Evolutionary conservation across 2,888 invertebrate species (phyloP).

Genomic region (Eupelmus urozonus): DNA sequence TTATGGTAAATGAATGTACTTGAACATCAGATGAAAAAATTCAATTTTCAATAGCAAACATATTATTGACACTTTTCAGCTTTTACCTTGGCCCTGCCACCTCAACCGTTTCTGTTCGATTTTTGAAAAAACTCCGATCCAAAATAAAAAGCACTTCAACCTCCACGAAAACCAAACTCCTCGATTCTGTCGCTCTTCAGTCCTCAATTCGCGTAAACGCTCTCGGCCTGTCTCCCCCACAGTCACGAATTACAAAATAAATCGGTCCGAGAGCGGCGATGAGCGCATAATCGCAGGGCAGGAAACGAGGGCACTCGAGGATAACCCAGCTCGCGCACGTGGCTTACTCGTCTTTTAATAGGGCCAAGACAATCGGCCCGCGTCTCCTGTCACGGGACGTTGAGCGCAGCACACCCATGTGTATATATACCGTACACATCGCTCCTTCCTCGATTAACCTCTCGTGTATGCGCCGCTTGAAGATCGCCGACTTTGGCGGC

Average conservation of each 20-base stretch:
- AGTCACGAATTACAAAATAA: conserved; percentile 57
- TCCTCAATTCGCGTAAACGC: conserved; percentile 34
- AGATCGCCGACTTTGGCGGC: not conserved
- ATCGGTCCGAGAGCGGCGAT: conserved; percentile 52
- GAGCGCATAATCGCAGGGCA: conserved; percentile 68
- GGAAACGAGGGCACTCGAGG: conserved; percentile 74
- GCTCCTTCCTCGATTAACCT: conserved; percentile 45
- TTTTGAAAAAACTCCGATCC: too few relatives aligned
- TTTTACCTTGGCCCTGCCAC: too few relatives aligned
- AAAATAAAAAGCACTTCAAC: too few relatives aligned
- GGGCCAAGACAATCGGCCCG: conserved; percentile 36
- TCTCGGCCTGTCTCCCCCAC: conserved; percentile 23
- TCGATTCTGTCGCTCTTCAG: too few relatives aligned
- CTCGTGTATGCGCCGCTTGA: conserved; percentile 9
- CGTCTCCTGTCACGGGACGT: conserved; percentile 12
- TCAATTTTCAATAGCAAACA: too few relatives aligned
- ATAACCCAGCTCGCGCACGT: conserved; percentile 63
- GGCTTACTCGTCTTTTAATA: conserved; percentile 35
- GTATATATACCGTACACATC: not conserved
- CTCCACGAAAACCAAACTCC: too few relatives aligned
- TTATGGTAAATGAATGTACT: too few relatives aligned
- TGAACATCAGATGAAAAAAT: too few relatives aligned
- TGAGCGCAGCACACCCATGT: not conserved
- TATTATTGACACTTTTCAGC: too few relatives aligned
- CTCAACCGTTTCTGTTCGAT: too few relatives aligned